Percentiles rank a stretch among this genome's conserved stretches.
phyloP scores from a whole-genome alignment of 2,797 vertebrate species.

The Coendou prehensilis region DNA sequence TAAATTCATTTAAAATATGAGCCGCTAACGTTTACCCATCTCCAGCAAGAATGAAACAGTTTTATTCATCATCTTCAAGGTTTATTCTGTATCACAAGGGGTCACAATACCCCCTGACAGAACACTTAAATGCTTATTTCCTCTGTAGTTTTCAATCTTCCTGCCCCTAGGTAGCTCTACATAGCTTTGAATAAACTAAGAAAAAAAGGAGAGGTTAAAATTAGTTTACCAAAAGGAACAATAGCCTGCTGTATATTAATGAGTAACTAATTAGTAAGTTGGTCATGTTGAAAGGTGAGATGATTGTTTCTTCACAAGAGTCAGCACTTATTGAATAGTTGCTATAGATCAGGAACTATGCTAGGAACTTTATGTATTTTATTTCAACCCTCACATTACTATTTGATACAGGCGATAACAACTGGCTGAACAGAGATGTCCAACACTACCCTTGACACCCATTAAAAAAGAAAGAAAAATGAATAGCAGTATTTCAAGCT shows the following conservation, averaged over 20 bases:
- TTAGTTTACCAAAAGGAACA: not conserved
- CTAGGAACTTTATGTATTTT: not conserved
- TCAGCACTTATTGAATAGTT: not conserved
- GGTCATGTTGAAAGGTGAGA: not conserved
- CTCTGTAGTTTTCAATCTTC: not conserved
- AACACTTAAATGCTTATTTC: slow-evolving; percentile 32
- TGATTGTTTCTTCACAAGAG: slow-evolving; percentile 4
- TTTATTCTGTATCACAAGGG: slow-evolving; percentile 42
- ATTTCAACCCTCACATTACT: not conserved
- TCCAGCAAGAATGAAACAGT: not conserved
- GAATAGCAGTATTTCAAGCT: not conserved
- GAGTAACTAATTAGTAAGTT: not conserved
- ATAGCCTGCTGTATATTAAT: not conserved
- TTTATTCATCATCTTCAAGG: slow-evolving; percentile 28
- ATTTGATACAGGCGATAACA: not conserved
- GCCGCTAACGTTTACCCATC: not conserved
- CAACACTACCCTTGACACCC: not conserved
- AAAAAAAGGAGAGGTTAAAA: not conserved
- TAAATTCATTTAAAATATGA: slow-evolving; percentile 33
- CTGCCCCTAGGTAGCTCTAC: not conserved
- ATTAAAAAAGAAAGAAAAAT: not conserved
- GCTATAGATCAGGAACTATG: not conserved
- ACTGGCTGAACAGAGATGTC: not conserved
- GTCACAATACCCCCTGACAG: not conserved
- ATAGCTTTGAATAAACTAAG: slow-evolving; percentile 10